Conservation (phyloP, 1,140 invertebrate genomes). For the Drosophila dunni region DNA sequence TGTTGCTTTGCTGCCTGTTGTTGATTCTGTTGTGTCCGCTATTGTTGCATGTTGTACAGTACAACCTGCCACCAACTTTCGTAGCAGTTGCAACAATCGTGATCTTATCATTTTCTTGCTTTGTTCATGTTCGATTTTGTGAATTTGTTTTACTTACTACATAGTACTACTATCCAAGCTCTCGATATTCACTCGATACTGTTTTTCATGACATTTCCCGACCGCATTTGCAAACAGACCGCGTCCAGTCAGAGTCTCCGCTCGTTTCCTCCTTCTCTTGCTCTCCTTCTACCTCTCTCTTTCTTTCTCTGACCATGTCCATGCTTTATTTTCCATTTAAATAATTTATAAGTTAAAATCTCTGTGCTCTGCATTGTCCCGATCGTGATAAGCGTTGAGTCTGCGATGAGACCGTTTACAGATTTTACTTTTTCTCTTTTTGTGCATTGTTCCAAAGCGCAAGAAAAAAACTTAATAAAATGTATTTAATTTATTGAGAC, state of each 20-base stretch:
- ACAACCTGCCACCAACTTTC: constrained; percentile 71
- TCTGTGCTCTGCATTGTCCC: constrained; percentile 65
- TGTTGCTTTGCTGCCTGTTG: constrained; percentile 40
- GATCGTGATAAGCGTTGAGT: constrained; percentile 72
- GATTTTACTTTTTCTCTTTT: constrained; percentile 12
- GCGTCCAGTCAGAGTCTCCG: constrained; percentile 59
- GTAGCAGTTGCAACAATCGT: constrained; percentile 66
- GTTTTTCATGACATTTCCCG: constrained; percentile 76
- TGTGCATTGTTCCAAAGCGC: constrained; percentile 59
- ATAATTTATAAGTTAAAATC: constrained; percentile 80
- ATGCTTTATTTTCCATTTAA: constrained; percentile 78
- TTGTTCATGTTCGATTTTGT: constrained; percentile 81
- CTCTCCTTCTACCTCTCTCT: constrained; percentile 22
- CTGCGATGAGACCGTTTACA: constrained; percentile 27
- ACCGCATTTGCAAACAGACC: constrained; percentile 80
- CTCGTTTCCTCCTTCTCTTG: constrained; percentile 8
- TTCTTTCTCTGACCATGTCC: constrained; percentile 5
- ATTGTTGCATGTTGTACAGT: constrained; percentile 60
- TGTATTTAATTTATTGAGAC: constrained; percentile 74
- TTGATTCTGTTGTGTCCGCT: constrained; percentile 37
- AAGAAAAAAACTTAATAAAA: constrained; percentile 51
- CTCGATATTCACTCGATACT: constrained; percentile 39
- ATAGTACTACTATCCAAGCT: constrained; percentile 22
- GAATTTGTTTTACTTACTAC: constrained; percentile 75
- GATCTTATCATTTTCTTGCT: constrained; percentile 77